These are phyloP conservation scores for Drosophila mercatorum DNA, from an alignment of 2,888 invertebrate species.

Conservation along the genomic window DNA sequence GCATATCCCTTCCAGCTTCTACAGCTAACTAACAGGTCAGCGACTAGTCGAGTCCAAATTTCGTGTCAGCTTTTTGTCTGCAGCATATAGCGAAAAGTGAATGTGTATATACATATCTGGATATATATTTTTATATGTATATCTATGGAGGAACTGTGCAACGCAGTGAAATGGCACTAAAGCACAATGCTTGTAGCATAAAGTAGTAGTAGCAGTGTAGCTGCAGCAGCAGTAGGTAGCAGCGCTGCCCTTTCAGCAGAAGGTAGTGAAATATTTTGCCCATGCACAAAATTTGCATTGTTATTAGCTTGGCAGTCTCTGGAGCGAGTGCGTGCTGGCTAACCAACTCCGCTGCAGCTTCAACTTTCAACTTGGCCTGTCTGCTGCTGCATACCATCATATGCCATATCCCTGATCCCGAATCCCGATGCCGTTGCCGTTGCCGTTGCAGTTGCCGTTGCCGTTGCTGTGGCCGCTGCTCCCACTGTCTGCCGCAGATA, in stretches of 20 bases:
- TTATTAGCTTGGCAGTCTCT: slow-evolving; percentile 64
- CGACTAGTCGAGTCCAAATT: no score
- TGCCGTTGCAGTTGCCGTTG: not conserved
- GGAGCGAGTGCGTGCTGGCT: slow-evolving; percentile 46
- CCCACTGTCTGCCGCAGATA: slow-evolving; percentile 44
- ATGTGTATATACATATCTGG: slow-evolving; percentile 33
- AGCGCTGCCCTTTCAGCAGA: slow-evolving; percentile 22
- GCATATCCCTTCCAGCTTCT: no score
- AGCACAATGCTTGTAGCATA: slow-evolving; percentile 45
- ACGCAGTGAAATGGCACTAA: slow-evolving; percentile 57
- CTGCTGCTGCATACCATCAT: slow-evolving; percentile 8
- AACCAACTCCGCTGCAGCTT: slow-evolving; percentile 31
- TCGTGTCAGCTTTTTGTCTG: slow-evolving; percentile 13
- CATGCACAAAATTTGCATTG: slow-evolving; percentile 69
- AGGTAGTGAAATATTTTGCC: slow-evolving; percentile 6
- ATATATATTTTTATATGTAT: slow-evolving; percentile 25
- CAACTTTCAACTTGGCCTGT: slow-evolving; percentile 33
- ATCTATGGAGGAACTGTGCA: slow-evolving; percentile 32
- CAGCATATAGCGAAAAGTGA: slow-evolving; percentile 50
- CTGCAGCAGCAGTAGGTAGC: not conserved
- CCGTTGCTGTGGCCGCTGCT: not conserved
- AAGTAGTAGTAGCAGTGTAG: slow-evolving; percentile 47
- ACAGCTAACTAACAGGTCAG: no score
- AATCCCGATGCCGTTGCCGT: slow-evolving; percentile 1
- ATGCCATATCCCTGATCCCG: slow-evolving; percentile 16